Percentiles rank a stretch among this genome's conserved stretches.
Evolutionary conservation across 2,888 invertebrate genomes (phyloP).

Genomic region (Zonitis immaculata): DNA sequence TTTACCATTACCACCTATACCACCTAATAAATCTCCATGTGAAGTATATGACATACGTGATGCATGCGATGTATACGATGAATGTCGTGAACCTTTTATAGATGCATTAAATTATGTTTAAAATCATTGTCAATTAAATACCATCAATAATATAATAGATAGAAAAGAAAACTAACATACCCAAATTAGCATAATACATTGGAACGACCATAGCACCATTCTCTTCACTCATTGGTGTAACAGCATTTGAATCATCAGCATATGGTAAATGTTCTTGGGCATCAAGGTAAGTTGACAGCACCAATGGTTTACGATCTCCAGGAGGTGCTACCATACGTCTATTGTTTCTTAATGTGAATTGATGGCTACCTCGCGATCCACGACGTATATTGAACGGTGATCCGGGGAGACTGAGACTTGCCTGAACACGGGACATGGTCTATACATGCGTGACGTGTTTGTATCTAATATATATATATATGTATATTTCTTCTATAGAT

Average conservation of each 20-base stretch:
- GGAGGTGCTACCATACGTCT: constrained; percentile 73
- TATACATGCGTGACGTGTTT: constrained; percentile 43
- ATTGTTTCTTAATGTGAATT: constrained; percentile 84
- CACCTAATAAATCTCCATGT: constrained; percentile 83
- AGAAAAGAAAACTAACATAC: too few relatives aligned
- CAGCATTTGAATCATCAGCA: constrained; percentile 95
- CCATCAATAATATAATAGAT: too few relatives aligned
- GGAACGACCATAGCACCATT: constrained; percentile 93
- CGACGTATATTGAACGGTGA: constrained; percentile 93
- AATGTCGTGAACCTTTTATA: constrained; percentile 74
- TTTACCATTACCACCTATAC: constrained; percentile 56
- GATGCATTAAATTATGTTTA: constrained; percentile 11
- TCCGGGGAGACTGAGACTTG: constrained; percentile 93
- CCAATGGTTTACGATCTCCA: constrained; percentile 88
- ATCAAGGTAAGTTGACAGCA: constrained; percentile 90
- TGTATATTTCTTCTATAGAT: constrained; percentile 5
- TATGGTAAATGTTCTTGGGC: constrained; percentile 94
- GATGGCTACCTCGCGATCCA: constrained; percentile 87
- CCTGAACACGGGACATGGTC: constrained; percentile 60
- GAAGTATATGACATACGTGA: constrained; percentile 92
- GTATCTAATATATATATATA: constrained; percentile 29
- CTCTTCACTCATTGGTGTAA: constrained; percentile 97
- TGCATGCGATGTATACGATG: constrained; percentile 93
- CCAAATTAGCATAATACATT: constrained; percentile 81
- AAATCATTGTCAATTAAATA: too few relatives aligned